Evolutionary conservation across 2,113 vertebrate genomes (phyloP), one percentile per base, ranked within the genome.

Genomic region (Eptesicus fuscus): DNA sequence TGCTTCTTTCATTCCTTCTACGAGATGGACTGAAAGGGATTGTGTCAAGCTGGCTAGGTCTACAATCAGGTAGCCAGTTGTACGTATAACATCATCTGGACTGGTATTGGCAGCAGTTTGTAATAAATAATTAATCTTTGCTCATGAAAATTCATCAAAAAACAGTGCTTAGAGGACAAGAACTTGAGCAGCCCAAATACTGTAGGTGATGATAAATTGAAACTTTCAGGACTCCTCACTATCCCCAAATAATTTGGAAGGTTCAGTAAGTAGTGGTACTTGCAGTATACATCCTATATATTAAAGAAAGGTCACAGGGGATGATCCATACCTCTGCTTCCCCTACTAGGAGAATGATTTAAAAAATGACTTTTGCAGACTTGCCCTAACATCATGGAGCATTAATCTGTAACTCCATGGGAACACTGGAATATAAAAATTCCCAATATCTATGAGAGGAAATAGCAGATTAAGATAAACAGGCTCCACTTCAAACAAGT

Each of bases 91-190:
- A 76, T 83, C 49, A 77, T 70, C 56, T 90, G 28, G 78, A 74
- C 13, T 51, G 30, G 20, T 56, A 53, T 1, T 20, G 25, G 51
- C 25, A 40, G 40, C 44, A 71, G 37, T 71, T 17, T 78, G 51
- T 63, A 91, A 71, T 47, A 88, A 88, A 87, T 70, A 89, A 84
- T 47, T 74, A 42, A 91, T 40, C 47, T 90, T 40, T 23, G 22
- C 83, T 77, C n/a, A 56, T 83, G 23, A 96, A 83, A 96, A 91
- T 91, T 69, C 35, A 73, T 47, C 23, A 56, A 94, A 78, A 83
- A 91, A 73, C 30, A 87, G 77, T 65, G 18, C 14, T 91, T 63
- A 10, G 44, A 78, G 20, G 61, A 18, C 51, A 91, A 51, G n/a
- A 86, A 77, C 17, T 87, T 44, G 20, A 94, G 51, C 13, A 91